Base-by-base conservation (phyloP, 1,140 invertebrate genomes). In the Wasmannia auropunctata region DNA sequence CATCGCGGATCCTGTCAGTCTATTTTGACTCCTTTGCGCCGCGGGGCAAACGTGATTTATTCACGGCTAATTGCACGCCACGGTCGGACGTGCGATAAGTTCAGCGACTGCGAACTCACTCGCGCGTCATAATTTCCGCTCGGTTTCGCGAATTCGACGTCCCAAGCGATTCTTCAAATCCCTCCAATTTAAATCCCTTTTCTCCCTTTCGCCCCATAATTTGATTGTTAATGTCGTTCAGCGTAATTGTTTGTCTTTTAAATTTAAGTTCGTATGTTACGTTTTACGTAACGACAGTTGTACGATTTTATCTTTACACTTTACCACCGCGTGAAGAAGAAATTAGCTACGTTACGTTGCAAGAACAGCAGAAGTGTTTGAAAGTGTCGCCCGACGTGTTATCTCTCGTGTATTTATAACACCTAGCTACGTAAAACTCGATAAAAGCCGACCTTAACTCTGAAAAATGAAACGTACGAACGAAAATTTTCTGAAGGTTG, bases 211-310 rank as follows among this genome's bases (percentile, higher is more conserved):
- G 6, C 16, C 14, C 11, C 7, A 28, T 2, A n/a, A 76, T 60
- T 40, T 34, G 4, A 34, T 46, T 6, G 8, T 25, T 2, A 54
- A 56, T 14, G 5, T 25, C 7, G 6, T 51, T 74, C 34, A 10
- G 8, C 8, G 8, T 43, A 28, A 19, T 31, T 10, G 43, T 14
- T 19, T 28, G 28, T 49, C 11, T 51, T 51, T 51, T 14, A 7
- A 25, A 49, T 49, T 40, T 75, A 25, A 28, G 14, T 34, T 46
- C 8, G 11, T 3, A 34, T 10, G 5, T 16, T 51, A 31, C 6
- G 51, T 75, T 75, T n/a, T 75, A 40, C 37, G 16, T 43, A 62
- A 76, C 10, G 22, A 28, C 40, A 58, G 25, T n/a, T 72, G 10
- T 70, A 34, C 3, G 19, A 16, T 31, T 54, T 14, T 6, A 37